Conservation (phyloP, 2,113 vertebrate genomes). For the Kryptolebias marmoratus region DNA sequence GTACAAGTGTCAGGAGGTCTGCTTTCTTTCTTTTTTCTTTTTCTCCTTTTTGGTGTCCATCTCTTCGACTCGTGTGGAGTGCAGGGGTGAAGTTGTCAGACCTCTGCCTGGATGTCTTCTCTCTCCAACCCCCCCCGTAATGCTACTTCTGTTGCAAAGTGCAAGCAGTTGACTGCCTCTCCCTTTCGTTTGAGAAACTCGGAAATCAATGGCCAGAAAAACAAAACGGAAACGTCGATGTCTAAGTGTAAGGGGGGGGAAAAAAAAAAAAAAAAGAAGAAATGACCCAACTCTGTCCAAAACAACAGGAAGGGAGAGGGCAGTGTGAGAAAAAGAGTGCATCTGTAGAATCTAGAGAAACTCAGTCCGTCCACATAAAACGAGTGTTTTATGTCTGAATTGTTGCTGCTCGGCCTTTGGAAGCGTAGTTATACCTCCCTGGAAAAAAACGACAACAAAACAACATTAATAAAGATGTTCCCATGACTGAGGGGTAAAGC, state of each 20-base stretch:
- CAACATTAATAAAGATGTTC: neutral
- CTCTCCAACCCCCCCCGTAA: constrained; percentile 27
- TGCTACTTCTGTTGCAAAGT: constrained; percentile 80
- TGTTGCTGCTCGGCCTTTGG: constrained; percentile 7
- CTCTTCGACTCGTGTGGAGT: constrained; percentile 3
- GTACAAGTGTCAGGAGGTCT: constrained; percentile 48
- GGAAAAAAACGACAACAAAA: constrained; percentile 15
- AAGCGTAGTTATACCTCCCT: constrained; percentile 81
- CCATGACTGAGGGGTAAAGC: neutral
- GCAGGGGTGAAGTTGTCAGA: constrained; percentile 9
- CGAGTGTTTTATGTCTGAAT: neutral
- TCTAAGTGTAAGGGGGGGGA: constrained; percentile 13
- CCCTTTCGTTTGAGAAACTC: constrained; percentile 39
- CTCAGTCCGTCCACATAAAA: constrained; percentile 60
- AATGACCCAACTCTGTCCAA: constrained; percentile 29
- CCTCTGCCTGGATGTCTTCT: constrained; percentile 5
- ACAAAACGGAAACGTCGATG: constrained; percentile 15
- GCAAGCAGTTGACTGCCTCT: constrained; percentile 74
- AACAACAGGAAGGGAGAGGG: constrained; percentile 36
- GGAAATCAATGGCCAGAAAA: constrained; percentile 52
- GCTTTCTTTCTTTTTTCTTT: neutral
- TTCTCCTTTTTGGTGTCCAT: neutral
- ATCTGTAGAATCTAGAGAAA: constrained; percentile 57
- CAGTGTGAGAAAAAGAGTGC: constrained; percentile 54
- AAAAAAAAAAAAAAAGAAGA: neutral